Percentiles rank a stretch among this genome's conserved stretches.
phyloP scores from a whole-genome alignment of 2,797 vertebrate genomes.

The Mormyrops boulengeri region DNA sequence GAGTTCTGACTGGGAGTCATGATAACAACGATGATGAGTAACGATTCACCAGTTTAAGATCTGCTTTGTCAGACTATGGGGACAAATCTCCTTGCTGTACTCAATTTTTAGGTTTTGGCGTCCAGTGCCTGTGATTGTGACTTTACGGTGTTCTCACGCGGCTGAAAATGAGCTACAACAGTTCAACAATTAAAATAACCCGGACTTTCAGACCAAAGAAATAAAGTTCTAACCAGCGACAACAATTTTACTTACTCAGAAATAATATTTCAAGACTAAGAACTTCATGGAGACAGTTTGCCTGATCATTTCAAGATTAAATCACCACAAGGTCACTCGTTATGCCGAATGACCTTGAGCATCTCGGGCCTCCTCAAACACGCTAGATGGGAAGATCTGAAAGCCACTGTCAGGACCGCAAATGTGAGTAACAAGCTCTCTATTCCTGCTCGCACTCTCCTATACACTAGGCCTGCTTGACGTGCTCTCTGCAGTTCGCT shows the following conservation, averaged over 20 bases:
- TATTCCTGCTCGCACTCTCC: not conserved
- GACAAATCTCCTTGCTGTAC: not conserved
- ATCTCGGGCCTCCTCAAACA: not conserved
- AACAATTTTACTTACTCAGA: not conserved
- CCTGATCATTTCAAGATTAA: not conserved
- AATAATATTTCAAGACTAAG: not conserved
- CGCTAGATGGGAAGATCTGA: not conserved
- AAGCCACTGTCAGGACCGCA: not conserved
- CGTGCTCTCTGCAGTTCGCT: not conserved
- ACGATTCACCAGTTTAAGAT: not conserved
- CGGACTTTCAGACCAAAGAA: constrained; percentile 7
- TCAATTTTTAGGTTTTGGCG: not conserved
- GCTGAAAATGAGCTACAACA: not conserved
- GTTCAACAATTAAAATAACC: not conserved
- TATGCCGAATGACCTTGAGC: not conserved
- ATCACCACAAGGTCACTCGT: not conserved
- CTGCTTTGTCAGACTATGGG: not conserved
- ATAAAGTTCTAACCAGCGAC: not conserved
- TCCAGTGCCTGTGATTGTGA: not conserved
- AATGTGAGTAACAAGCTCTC: not conserved
- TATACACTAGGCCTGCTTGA: not conserved
- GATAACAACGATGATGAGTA: not conserved
- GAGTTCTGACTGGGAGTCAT: not conserved
- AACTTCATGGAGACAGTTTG: not conserved
- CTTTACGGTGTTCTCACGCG: not conserved